Conservation (phyloP, 1,140 invertebrate genomes). For the Anthonomus grandis region DNA sequence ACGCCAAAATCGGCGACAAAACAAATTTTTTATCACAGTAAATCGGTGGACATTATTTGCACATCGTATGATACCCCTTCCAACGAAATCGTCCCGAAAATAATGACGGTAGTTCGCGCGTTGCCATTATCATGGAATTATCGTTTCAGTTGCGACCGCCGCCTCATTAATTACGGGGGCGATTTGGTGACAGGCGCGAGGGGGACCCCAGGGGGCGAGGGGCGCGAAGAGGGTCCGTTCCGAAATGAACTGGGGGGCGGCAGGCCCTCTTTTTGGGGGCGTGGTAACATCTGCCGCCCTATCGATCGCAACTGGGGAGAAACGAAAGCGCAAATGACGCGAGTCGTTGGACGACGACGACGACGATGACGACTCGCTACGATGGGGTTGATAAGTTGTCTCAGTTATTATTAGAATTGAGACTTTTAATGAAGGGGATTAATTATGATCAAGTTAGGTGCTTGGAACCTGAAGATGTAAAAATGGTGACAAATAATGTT, state of each 20-base stretch:
- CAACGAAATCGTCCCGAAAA: conserved; percentile 9
- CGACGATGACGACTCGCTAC: no score
- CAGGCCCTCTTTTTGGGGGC: no score
- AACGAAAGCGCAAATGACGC: conserved; percentile 38
- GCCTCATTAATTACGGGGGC: conserved; percentile 45
- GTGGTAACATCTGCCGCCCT: conserved; percentile 39
- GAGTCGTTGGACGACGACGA: conserved; percentile 22
- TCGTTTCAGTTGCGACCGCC: conserved; percentile 49
- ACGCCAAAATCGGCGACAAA: no score
- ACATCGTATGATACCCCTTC: conserved; percentile 14
- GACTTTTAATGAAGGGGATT: no score
- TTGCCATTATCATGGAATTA: conserved; percentile 49
- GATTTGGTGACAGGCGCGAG: conserved; percentile 44
- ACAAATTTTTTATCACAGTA: conserved; percentile 16
- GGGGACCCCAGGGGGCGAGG: conserved; percentile 16
- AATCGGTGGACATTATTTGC: conserved; percentile 20
- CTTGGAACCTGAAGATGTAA: no score
- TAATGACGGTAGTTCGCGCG: conserved; percentile 43
- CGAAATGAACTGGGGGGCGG: no score
- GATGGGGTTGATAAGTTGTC: no score
- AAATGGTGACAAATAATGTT: no score
- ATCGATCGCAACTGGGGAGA: conserved; percentile 35
- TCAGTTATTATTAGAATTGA: no score
- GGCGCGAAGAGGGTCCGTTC: no score
- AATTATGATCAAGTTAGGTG: no score